A percentile compares a stretch with the other conserved stretches of the same genome.
Conservation (phyloP, 2,113 vertebrate species). For the Sterna hirundo region DNA sequence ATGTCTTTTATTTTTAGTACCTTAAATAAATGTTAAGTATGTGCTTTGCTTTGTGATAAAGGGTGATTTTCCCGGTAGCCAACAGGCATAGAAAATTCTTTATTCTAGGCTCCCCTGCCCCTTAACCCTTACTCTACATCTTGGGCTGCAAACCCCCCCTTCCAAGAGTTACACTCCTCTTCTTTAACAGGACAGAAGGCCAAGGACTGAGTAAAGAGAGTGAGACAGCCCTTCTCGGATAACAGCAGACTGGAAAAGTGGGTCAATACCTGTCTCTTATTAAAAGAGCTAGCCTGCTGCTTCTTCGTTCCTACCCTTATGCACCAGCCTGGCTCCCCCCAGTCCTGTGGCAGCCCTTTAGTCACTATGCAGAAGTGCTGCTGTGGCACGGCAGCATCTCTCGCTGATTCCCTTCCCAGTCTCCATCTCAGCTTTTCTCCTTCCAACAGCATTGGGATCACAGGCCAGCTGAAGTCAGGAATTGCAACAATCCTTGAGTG, state of each 20-base stretch:
- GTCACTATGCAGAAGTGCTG: background rate
- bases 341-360: background rate
- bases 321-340: background rate
- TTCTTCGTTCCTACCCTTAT: background rate
- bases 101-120: background rate
- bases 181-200: background rate
- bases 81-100: background rate
- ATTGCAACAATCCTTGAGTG: background rate
- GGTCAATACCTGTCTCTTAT: background rate
- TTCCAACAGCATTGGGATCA: background rate
- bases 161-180: background rate
- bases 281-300: background rate
- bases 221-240: background rate
- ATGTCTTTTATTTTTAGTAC: background rate
- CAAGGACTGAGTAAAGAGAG: background rate
- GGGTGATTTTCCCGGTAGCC: background rate
- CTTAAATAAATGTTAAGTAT: background rate
- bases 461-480: background rate
- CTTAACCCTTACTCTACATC: background rate
- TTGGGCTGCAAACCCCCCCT: background rate
- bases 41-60: background rate
- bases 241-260: background rate
- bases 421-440: background rate
- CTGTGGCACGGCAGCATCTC: background rate
- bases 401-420: background rate